Conservation (phyloP, 2,888 invertebrate genomes). For the Leptodirus hochenwartii region DNA sequence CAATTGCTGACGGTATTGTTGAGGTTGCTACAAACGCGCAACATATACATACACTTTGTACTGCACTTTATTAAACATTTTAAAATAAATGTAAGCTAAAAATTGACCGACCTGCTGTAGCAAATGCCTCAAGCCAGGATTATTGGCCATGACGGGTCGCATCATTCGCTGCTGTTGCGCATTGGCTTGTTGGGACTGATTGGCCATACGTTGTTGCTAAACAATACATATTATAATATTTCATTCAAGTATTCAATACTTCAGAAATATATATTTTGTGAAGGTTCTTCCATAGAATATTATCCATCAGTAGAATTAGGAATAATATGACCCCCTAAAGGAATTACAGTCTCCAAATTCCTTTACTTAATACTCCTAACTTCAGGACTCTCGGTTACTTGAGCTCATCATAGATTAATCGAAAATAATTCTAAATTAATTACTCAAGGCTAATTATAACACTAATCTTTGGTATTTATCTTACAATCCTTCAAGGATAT, state of each 20-base stretch:
- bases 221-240: conserved; percentile 11
- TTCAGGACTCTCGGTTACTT: too few relatives aligned
- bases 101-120: conserved; percentile 45
- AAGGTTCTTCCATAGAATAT: conserved; percentile 1
- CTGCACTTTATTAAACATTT: not conserved
- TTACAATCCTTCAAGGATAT: too few relatives aligned
- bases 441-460: too few relatives aligned
- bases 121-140: conserved; percentile 62
- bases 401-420: too few relatives aligned
- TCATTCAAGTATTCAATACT: conserved; percentile 5
- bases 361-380: too few relatives aligned
- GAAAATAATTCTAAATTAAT: too few relatives aligned
- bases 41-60: not conserved
- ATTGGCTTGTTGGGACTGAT: conserved; percentile 17
- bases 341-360: conserved; percentile 2
- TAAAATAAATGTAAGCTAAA: conserved; percentile 5
- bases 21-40: conserved; percentile 39
- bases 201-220: conserved; percentile 24
- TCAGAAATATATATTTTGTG: not conserved
- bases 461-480: too few relatives aligned
- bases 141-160: conserved; percentile 53
- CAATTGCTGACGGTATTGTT: conserved; percentile 40
- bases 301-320: too few relatives aligned
- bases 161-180: conserved; percentile 42
- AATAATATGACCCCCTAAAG: too few relatives aligned